Conservation (phyloP, 2,888 invertebrate genomes). For the Diachrysia chrysitis region DNA sequence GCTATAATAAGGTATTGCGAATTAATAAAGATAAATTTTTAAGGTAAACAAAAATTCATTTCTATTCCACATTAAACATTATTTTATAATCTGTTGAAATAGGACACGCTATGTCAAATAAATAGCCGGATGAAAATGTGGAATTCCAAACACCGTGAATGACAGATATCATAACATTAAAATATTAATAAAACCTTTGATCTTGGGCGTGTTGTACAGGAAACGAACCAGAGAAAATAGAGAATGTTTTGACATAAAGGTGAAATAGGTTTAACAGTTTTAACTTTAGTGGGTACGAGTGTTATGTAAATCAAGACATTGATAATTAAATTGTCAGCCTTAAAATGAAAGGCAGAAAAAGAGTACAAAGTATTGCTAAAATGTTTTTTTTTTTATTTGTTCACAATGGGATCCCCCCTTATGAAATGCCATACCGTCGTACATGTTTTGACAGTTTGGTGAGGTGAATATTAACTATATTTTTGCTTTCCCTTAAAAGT, state of each 20-base stretch:
- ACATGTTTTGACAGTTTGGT: no score
- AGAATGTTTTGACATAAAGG: background rate
- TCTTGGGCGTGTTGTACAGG: conserved; percentile 20
- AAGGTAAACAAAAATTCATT: background rate
- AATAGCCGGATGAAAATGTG: conserved; percentile 17
- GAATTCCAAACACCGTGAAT: conserved; percentile 24
- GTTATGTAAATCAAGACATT: no score
- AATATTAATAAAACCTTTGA: conserved; percentile 37
- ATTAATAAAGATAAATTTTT: no score
- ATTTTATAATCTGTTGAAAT: conserved; percentile 4
- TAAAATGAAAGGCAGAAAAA: background rate
- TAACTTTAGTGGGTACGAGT: background rate
- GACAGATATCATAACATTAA: conserved; percentile 30
- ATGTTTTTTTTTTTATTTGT: no score
- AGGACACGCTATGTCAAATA: conserved; percentile 21
- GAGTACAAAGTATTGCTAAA: no score
- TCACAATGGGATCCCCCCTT: no score
- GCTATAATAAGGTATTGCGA: no score
- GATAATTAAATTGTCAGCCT: background rate
- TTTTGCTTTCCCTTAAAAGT: no score
- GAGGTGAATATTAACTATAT: no score
- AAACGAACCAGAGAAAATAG: background rate
- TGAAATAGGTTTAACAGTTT: background rate
- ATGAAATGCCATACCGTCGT: no score
- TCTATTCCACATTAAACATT: background rate